These are phyloP conservation scores for Andrena minutula DNA, from an alignment of 2,888 invertebrate species.

Conservation along the genomic window DNA sequence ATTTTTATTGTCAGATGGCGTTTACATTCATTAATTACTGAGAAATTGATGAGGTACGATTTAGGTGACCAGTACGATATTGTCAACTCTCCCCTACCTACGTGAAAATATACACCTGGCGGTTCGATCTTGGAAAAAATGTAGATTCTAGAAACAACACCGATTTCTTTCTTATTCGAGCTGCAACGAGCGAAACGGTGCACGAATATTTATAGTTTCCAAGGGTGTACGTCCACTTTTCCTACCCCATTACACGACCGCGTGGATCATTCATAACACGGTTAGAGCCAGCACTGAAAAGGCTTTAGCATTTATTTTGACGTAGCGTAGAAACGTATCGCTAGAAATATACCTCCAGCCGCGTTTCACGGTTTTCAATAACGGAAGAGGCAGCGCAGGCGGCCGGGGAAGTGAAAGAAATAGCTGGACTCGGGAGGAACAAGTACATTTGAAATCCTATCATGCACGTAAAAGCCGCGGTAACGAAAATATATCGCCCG, in stretches of 20 bases:
- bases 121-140: neutral
- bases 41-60: no score
- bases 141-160: neutral
- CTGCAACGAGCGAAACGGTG: slow-evolving; percentile 17
- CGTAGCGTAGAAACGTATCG: slow-evolving; percentile 20
- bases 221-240: slow-evolving; percentile 21
- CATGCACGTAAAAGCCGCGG: neutral
- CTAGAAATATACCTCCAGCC: neutral
- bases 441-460: slow-evolving; percentile 5
- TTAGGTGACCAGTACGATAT: no score
- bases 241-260: slow-evolving; percentile 16
- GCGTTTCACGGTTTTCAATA: slow-evolving; percentile 3
- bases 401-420: slow-evolving; percentile 10
- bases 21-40: no score
- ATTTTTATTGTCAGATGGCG: no score
- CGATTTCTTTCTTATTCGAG: neutral
- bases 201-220: slow-evolving; percentile 15
- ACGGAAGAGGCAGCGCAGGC: neutral
- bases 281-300: slow-evolving; percentile 27
- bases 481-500: slow-evolving; percentile 23
- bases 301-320: slow-evolving; percentile 34
- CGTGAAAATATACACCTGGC: neutral
- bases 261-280: slow-evolving; percentile 22
- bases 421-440: neutral
- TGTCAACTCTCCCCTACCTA: no score